Percentiles rank a stretch among this genome's conserved stretches.
These are phyloP conservation scores for Lepidotrigona ventralis DNA, from an alignment of 1,140 invertebrate genomes.

Conservation along the genomic window DNA sequence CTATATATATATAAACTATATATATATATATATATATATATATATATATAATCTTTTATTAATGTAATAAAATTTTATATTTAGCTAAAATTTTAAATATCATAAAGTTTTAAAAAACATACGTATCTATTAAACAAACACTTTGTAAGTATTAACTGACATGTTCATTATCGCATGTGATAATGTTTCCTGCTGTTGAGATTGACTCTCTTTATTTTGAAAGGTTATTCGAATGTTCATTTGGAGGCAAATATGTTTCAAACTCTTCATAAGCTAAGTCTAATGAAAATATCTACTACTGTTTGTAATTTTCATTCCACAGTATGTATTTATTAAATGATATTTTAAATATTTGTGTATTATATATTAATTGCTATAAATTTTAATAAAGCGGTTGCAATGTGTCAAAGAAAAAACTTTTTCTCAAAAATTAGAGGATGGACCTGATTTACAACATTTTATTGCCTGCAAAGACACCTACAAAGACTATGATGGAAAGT, in stretches of 20 bases:
- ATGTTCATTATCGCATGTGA: not conserved
- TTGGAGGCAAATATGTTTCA: conserved; percentile 18
- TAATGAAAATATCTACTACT: conserved; percentile 2
- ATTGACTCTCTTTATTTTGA: not conserved
- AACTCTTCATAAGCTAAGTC: conserved; percentile 18
- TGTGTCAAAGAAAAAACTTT: conserved; percentile 68
- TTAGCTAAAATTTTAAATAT: not conserved
- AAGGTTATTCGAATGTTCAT: conserved; percentile 24
- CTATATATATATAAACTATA: not conserved
- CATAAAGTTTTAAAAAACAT: not conserved
- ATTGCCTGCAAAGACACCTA: conserved; percentile 60
- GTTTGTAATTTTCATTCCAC: conserved; percentile 34
- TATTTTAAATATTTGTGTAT: not conserved
- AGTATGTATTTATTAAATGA: conserved; percentile 5
- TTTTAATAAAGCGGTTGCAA: conserved; percentile 60
- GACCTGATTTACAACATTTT: conserved; percentile 75
- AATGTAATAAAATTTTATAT: not conserved
- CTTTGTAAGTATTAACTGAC: not conserved
- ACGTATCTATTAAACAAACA: not conserved
- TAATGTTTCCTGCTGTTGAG: not conserved
- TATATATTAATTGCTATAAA: conserved; percentile 14
- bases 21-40: not conserved
- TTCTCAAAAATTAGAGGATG: conserved; percentile 71
- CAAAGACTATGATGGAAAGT: conserved; percentile 87
- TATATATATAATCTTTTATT: conserved; percentile 1